These are phyloP conservation scores for Metacarcinus magister DNA, from an alignment of 2,888 invertebrate species.

Conservation along the genomic window DNA sequence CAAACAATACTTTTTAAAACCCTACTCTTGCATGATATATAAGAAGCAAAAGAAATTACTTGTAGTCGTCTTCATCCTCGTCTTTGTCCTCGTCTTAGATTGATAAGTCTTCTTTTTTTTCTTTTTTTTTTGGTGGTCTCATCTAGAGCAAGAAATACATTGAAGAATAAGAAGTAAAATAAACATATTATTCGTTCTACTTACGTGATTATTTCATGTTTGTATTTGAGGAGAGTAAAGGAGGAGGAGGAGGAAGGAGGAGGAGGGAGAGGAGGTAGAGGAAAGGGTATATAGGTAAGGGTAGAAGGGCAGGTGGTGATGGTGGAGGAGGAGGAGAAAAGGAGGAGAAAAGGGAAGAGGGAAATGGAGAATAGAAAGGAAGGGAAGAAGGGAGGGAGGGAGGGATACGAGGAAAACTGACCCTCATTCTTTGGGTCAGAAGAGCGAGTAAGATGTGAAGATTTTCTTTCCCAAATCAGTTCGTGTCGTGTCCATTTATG, in stretches of 20 bases:
- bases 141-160: not conserved
- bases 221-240: too few relatives aligned
- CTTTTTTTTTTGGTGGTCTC: not conserved
- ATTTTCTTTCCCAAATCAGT: slow-evolving; percentile 21
- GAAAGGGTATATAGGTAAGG: too few relatives aligned
- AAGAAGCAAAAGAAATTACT: too few relatives aligned
- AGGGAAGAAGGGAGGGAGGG: not conserved
- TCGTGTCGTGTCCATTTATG: slow-evolving; percentile 36
- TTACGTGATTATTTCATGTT: too few relatives aligned
- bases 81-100: too few relatives aligned
- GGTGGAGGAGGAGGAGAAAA: not conserved
- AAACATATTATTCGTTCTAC: not conserved
- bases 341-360: not conserved
- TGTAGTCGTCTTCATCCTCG: too few relatives aligned
- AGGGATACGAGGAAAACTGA: slow-evolving; percentile 1
- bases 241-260: too few relatives aligned
- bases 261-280: too few relatives aligned
- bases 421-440: slow-evolving; percentile 19
- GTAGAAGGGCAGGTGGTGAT: not conserved
- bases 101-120: too few relatives aligned
- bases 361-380: not conserved
- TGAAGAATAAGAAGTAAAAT: not conserved
- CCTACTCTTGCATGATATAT: too few relatives aligned
- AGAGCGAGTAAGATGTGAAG: slow-evolving; percentile 11
- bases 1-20: too few relatives aligned